A percentile compares a stretch with the other conserved stretches of the same genome.
Conservation (phyloP, 2,797 vertebrate genomes). For the Gymnoscopelus microlampas region DNA sequence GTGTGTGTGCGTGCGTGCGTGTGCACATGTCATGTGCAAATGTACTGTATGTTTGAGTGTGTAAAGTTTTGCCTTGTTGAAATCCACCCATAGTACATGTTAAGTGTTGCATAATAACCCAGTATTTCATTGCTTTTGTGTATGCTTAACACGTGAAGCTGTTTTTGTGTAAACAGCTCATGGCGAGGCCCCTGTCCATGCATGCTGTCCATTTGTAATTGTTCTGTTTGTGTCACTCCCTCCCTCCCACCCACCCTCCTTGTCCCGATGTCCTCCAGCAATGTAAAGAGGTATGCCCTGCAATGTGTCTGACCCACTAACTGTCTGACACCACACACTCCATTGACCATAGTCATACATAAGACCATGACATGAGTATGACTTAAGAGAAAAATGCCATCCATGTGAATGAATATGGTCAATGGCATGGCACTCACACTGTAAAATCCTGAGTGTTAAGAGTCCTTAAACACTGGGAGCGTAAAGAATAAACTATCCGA, state of each 20-base stretch:
- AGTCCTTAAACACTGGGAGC: no score
- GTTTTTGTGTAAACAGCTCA: constrained; percentile 23
- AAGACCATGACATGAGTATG: no score
- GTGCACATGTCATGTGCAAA: neutral
- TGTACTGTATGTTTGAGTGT: neutral
- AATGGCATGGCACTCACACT: no score
- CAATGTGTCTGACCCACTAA: neutral
- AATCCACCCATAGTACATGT: constrained; percentile 13
- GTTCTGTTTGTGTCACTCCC: constrained; percentile 20
- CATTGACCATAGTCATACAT: neutral
- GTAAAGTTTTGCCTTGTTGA: neutral
- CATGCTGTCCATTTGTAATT: constrained; percentile 30
- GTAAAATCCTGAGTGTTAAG: no score
- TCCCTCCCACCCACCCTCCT: constrained; percentile 12
- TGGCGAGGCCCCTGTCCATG: constrained; percentile 39
- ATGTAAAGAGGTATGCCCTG: constrained; percentile 25
- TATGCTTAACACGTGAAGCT: constrained; percentile 22
- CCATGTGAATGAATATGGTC: no score
- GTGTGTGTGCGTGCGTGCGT: neutral
- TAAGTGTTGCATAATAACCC: constrained; percentile 19
- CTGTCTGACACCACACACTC: neutral
- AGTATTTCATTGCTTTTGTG: constrained; percentile 26
- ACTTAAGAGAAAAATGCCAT: no score
- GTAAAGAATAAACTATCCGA: no score
- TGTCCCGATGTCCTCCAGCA: constrained; percentile 15